Base-by-base conservation (phyloP, 2,797 vertebrate species). In the Nothura maculosa region DNA sequence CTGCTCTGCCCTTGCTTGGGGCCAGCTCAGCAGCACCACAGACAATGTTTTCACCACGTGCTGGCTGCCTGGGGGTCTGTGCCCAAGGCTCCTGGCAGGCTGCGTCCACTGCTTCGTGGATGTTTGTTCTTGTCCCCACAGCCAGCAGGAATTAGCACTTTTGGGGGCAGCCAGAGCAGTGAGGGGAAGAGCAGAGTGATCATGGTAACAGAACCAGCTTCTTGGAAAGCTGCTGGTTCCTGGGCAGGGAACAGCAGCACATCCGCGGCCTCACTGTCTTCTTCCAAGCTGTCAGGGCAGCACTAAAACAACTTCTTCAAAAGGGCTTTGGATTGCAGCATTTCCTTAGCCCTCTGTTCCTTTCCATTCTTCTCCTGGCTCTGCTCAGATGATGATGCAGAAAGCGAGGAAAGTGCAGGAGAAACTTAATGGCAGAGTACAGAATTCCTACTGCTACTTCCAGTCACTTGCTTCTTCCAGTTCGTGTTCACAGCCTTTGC, bases 291-390 rank as follows among this genome's bases (percentile, higher is more conserved):
- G 42, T 36, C 27, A 77, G 54, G 52, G 75, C 16, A 75, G 32
- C 0, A 1, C 14, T 64, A 81, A 89, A 60, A 10, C 79, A 85
- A 9, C 75, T 68, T 9, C 7, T 63, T 52, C 47, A 83, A 69
- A 85, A 69, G 34, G 4, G 27, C 50, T 78, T 77, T 43, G n/a
- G 48, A 72, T 8, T 45, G 63, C 22, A 70, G 19, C 79, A 63
- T 84, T 64, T 76, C 24, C 74, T 85, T 55, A 72, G 27, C 6
- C 87, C 79, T 89, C 38, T 86, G 7, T 54, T 68, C 12, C 9
- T 12, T 50, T 81, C 42, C 25, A 76, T 74, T 91, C 61, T 68
- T 93, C 20, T 40, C 89, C 48, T 90, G 36, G 48, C 54, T 91
- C 45, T 84, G 68, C 72, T 86, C 57, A 82, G 77, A 85, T 54